Evolutionary conservation across 2,888 invertebrate species (phyloP).

Genomic region (Didymodactylos carnosus): DNA sequence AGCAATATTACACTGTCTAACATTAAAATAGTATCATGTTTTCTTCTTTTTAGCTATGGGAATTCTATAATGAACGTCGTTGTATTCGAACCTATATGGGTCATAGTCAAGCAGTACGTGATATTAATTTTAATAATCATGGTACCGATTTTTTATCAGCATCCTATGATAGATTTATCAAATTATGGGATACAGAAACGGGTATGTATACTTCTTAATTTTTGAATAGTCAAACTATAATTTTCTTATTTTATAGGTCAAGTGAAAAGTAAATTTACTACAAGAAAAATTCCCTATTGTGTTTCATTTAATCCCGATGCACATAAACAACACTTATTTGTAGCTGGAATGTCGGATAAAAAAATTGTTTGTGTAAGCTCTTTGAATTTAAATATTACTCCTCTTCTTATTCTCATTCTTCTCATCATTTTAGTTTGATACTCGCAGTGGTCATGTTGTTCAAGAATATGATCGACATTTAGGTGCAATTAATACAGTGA

Average conservation of each 20-base stretch:
- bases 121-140: slow-evolving; percentile 83
- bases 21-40: slow-evolving; percentile 1
- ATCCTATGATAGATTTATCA: slow-evolving; percentile 80
- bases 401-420: slow-evolving; percentile 38
- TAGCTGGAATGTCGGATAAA: slow-evolving; percentile 93
- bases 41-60: slow-evolving; percentile 52
- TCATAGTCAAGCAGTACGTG: slow-evolving; percentile 76
- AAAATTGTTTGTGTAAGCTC: slow-evolving; percentile 82
- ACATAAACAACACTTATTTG: slow-evolving; percentile 87
- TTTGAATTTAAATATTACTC: not conserved
- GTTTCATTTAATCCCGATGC: slow-evolving; percentile 91
- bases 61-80: slow-evolving; percentile 79
- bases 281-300: slow-evolving; percentile 88
- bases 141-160: slow-evolving; percentile 76
- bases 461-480: slow-evolving; percentile 96
- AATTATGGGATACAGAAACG: slow-evolving; percentile 96
- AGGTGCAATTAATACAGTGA: slow-evolving; percentile 93
- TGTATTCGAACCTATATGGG: slow-evolving; percentile 84
- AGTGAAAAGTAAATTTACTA: slow-evolving; percentile 53
- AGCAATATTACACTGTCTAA: too few species aligned
- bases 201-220: slow-evolving; percentile 52
- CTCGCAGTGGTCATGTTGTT: slow-evolving; percentile 72
- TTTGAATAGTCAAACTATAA: too few species aligned
- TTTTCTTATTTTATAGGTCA: not conserved
- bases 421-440: slow-evolving; percentile 63